Base-by-base conservation (phyloP, 2,888 invertebrate genomes). In the Pterostichus madidus region DNA sequence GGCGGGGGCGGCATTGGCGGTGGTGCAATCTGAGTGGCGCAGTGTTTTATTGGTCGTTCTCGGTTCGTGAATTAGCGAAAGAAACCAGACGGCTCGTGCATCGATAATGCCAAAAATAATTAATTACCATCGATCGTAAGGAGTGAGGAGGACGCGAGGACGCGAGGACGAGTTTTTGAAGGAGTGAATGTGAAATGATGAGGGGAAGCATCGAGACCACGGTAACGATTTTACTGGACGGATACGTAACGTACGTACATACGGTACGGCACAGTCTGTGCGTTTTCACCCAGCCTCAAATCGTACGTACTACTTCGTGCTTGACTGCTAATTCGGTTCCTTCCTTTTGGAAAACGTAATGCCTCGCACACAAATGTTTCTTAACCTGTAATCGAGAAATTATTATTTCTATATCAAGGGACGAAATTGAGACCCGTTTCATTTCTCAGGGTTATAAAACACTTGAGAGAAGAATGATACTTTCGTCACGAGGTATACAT, bases 91-190 rank as follows among this genome's bases (percentile, higher is more conserved):
- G 88, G 88, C 86, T 75, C 84, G 91, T 91, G 91, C 90, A 89
- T 92, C 92, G 93, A 93, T 93, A 93, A 93, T 92, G 93, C 93
- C 93, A 93, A 93, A 93, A 93, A 93, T 93, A 93, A 93, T 93
- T 93, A 93, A 93, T 93, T 93, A 93, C 92, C 92, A 92, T 92
- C 92, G 93, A 93, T 92, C 92, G 61, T 39, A 13, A 44, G 59
- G 59, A 10, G 17, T 24, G 17, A 59, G 17, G 17, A 11, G 10
- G 46, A 15, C 46, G 44, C 49, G 17, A 11, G 10, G 46, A 15
- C 46, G 44, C 49, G 17, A 11, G 24, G 46, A 15, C 46, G 44
- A 15, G 13, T 17, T 59, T 68, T 68, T 68, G 32, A 68, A 35
- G 32, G 68, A 68, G 32, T n/a, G 35, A 6, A 35, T 35, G 35